Evolutionary conservation across 1,140 invertebrate species (phyloP).

Genomic region (Leptinotarsa undecemlineata): DNA sequence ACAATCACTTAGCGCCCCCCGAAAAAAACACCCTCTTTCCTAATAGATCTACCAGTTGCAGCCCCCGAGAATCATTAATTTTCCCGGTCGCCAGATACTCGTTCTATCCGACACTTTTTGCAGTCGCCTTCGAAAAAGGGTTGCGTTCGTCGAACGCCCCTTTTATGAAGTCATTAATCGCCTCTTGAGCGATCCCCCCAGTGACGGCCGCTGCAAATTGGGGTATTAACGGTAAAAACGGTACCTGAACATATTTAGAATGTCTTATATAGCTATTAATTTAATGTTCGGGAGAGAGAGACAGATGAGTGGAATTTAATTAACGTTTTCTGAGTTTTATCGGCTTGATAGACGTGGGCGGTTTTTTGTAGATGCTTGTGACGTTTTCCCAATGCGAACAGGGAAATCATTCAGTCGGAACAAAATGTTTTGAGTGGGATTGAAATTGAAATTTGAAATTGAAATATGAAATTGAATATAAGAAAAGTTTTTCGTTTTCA

Average conservation of each 20-base stretch:
- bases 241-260: slow-evolving; percentile 4
- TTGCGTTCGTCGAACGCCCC: slow-evolving; percentile 15
- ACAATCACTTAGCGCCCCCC: too few relatives aligned
- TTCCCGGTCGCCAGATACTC: neutral
- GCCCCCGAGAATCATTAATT: neutral
- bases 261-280: slow-evolving; percentile 11
- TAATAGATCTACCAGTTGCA: neutral
- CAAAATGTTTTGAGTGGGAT: too few relatives aligned
- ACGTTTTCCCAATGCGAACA: neutral
- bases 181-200: slow-evolving; percentile 8
- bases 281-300: neutral
- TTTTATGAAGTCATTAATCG: slow-evolving; percentile 18
- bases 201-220: neutral
- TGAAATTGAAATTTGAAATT: too few relatives aligned
- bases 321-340: neutral
- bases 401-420: too few relatives aligned
- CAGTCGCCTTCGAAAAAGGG: neutral
- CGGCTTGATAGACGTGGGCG: neutral
- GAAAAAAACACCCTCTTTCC: neutral
- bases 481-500: too few relatives aligned
- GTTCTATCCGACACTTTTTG: slow-evolving; percentile 11
- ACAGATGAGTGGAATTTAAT: slow-evolving; percentile 10
- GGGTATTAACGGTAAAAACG: slow-evolving; percentile 15
- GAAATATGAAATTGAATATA: too few relatives aligned
- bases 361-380: neutral